A percentile compares a stretch with the other conserved stretches of the same genome.
phyloP scores from a whole-genome alignment of 2,797 vertebrate species.

The Anguilla marmorata region DNA sequence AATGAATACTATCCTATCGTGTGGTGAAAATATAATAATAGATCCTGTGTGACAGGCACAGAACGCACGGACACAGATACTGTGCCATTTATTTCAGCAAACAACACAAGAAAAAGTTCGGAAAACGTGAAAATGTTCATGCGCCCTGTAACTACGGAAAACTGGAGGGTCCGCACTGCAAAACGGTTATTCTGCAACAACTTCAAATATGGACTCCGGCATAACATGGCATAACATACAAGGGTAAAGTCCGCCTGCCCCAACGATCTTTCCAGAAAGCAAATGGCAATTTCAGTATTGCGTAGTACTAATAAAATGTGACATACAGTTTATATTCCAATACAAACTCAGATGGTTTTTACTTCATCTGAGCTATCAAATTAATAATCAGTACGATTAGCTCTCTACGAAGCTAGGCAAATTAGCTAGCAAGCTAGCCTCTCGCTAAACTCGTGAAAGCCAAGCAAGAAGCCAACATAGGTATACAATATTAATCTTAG shows the following conservation, averaged over 20 bases:
- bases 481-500: background rate
- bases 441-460: background rate
- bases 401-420: background rate
- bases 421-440: too few species aligned
- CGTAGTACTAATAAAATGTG: background rate
- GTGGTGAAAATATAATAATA: too few species aligned
- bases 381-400: background rate
- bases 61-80: background rate
- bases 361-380: background rate
- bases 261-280: constrained; percentile 37
- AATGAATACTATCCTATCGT: too few species aligned
- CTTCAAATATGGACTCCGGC: background rate
- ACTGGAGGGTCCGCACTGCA: background rate
- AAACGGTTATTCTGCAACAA: background rate
- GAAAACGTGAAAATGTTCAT: background rate
- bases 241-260: constrained; percentile 59
- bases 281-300: background rate
- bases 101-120: background rate
- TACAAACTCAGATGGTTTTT: background rate
- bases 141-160: background rate
- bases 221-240: background rate
- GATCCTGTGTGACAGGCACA: too few species aligned
- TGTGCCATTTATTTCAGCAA: background rate
- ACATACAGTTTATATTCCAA: background rate
- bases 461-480: background rate